Conservation (phyloP, 1,140 invertebrate genomes). For the Listronotus bonariensis region DNA sequence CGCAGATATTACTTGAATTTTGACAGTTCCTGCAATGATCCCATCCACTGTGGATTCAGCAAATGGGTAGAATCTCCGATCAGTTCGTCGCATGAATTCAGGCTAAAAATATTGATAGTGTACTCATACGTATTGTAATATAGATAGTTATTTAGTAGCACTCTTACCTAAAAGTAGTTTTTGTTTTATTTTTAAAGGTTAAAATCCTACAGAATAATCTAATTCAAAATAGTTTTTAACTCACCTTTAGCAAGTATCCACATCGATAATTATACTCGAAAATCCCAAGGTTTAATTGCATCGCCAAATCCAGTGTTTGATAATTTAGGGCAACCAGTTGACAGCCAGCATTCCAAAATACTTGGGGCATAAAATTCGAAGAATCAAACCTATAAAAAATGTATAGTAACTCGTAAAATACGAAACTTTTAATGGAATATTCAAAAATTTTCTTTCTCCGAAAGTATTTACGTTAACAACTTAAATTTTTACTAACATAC, state of each 20-base stretch:
- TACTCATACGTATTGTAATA: too few species aligned
- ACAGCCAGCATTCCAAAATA: slow-evolving; percentile 99
- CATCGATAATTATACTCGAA: slow-evolving; percentile 98
- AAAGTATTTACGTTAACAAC: too few species aligned
- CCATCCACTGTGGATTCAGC: slow-evolving; percentile 99
- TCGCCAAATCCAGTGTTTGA: slow-evolving; percentile 95
- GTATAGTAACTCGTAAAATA: too few species aligned
- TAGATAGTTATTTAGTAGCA: too few species aligned
- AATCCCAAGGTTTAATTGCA: slow-evolving; percentile 98
- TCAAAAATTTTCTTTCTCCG: too few species aligned
- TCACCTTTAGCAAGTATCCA: slow-evolving; percentile 87
- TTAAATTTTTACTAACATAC: too few species aligned
- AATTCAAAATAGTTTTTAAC: too few species aligned
- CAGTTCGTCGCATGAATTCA: slow-evolving; percentile 96
- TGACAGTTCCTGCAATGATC: slow-evolving; percentile 96
- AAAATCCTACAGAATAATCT: too few species aligned
- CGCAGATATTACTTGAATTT: slow-evolving; percentile 85
- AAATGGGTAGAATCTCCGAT: slow-evolving; percentile 95
- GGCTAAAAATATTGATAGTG: too few species aligned
- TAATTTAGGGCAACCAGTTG: slow-evolving; percentile 98
- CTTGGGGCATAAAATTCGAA: slow-evolving; percentile 98
- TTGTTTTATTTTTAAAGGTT: too few species aligned
- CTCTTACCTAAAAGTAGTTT: too few species aligned
- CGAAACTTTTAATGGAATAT: too few species aligned
- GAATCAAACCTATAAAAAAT: slow-evolving; percentile 78